Base-by-base conservation (phyloP, 2,797 vertebrate species). In the Lerista edwardsae region DNA sequence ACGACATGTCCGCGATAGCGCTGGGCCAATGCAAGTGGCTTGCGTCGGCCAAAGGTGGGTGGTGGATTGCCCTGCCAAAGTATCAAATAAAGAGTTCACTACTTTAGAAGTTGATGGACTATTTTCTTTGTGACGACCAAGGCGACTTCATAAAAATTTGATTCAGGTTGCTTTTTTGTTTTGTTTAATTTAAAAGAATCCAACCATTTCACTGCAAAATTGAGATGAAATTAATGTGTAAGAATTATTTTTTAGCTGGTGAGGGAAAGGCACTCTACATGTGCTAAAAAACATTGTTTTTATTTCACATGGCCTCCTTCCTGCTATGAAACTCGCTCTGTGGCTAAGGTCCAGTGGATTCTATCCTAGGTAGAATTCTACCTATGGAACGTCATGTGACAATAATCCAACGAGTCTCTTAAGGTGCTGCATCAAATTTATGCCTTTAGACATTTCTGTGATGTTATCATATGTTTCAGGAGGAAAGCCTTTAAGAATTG, bases 401-500 rank as follows among this genome's bases (percentile, higher is more conserved):
- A 21, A 75, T 34, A 55, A 57, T 55, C 10, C 19, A 31, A 29
- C 47, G 15, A 19, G 29, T 31, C 4, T 74, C 47, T 57, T 9
- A 55, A 74, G 15, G 71, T 51, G 39, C 71, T 19, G n/a, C n/a
- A 61, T 25, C 59, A 31, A 57, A 31, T 57, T 74, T 27, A 19
- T 29, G 19, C 5, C 2, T 73, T 44, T 51, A 74, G 29, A 44
- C 7, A 51, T 74, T 7, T 74, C 14, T 51, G 11, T 74, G 27
- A 74, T 36, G 27, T 31, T 36, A 36, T 59, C 31, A 23, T 75
- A 59, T 25, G 31, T 27, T 57, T 75, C 74, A 57, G n/a, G 47
- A 15, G 73, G 51, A 87, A 86, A 85, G 29, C 61, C 44, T 47
- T 75, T 75, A 57, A 36, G 51, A 75, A 83, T 78, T 79, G 57